Conservation (phyloP, 2,113 vertebrate genomes). For the Gambusia affinis region DNA sequence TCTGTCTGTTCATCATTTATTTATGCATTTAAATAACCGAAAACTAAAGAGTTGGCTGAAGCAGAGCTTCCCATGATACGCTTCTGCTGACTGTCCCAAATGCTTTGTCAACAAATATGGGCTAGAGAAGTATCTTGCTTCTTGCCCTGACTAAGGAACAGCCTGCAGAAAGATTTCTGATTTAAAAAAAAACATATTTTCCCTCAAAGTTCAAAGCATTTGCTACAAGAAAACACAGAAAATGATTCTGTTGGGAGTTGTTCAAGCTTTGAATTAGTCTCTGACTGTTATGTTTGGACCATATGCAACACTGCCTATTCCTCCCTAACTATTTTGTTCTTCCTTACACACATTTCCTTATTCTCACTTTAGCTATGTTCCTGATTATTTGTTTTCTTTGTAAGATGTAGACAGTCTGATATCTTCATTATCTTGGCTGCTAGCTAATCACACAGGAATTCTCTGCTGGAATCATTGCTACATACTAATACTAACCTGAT, state of each 20-base stretch:
- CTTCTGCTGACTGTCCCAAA: conserved; percentile 57
- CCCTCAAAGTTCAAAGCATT: conserved; percentile 55
- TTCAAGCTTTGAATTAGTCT: conserved; percentile 66
- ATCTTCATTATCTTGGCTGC: conserved; percentile 10
- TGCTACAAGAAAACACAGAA: conserved; percentile 34
- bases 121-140: conserved; percentile 38
- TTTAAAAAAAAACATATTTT: conserved; percentile 48
- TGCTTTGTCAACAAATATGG: conserved; percentile 68
- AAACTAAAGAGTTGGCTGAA: conserved; percentile 32
- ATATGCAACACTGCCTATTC: neutral
- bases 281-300: conserved; percentile 53
- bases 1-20: conserved; percentile 29
- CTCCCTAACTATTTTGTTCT: conserved; percentile 13
- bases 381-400: conserved; percentile 21
- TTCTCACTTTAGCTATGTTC: conserved; percentile 10
- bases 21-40: conserved; percentile 53
- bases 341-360: conserved; percentile 18
- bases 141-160: conserved; percentile 49
- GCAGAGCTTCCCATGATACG: conserved; percentile 43
- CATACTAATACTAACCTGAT: conserved; percentile 2
- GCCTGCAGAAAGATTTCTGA: conserved; percentile 61
- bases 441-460: conserved; percentile 22
- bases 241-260: conserved; percentile 57
- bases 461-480: conserved; percentile 34
- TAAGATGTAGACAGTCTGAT: conserved; percentile 6